Evolutionary conservation across 2,797 vertebrate species (phyloP).

Genomic region (Mus minutoides): DNA sequence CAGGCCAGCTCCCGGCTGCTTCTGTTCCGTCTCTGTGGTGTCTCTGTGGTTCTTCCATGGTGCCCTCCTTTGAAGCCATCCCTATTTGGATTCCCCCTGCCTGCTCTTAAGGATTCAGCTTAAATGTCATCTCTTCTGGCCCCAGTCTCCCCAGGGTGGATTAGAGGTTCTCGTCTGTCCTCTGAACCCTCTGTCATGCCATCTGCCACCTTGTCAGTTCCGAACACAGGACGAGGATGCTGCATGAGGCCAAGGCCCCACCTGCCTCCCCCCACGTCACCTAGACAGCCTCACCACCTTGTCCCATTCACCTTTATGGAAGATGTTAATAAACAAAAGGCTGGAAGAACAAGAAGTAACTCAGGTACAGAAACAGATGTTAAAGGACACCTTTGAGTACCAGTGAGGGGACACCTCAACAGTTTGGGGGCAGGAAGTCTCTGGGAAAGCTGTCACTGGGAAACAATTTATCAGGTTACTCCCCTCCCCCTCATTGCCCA

Average conservation of each 20-base stretch:
- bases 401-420: neutral
- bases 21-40: no score
- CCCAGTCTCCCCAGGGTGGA: neutral
- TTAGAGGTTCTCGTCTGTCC: neutral
- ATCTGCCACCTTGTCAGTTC: slow-evolving; percentile 30
- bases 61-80: no score
- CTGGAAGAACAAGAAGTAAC: neutral
- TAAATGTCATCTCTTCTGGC: neutral
- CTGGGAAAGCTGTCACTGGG: neutral
- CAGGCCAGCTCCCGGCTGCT: neutral
- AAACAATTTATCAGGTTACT: neutral
- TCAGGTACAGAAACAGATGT: neutral
- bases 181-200: neutral
- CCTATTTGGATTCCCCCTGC: neutral
- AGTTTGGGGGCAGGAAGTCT: neutral
- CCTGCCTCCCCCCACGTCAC: neutral
- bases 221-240: neutral
- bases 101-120: neutral
- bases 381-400: neutral
- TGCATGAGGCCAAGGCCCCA: neutral
- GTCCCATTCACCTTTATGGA: neutral
- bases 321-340: neutral
- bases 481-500: neutral
- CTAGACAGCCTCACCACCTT: accelerated
- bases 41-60: accelerated